Evolutionary conservation across 1,140 invertebrate genomes (phyloP), one percentile per base, ranked within the genome.

Genomic region (Ptiloglossa arizonensis): DNA sequence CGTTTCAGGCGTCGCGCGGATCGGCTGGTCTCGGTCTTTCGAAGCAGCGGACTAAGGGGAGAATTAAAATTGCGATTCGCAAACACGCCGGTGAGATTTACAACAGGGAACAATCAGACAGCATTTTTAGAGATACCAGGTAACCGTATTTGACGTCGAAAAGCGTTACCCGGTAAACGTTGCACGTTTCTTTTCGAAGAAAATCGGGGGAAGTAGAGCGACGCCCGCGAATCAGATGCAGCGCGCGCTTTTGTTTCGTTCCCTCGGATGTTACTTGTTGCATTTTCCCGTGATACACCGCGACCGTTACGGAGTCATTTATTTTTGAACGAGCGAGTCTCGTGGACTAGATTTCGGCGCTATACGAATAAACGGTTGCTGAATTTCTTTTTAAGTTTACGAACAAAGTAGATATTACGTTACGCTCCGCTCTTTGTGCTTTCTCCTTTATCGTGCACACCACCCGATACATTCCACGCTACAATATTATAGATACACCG

Each of bases 241-340:
- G 35, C 60, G 35, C 71, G 72, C 72, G 50, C 46, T 67, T 74
- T 76, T 57, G 52, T 76, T 46, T 50, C n/a, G 13, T 44, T 27
- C n/a, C 5, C 52, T 66, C 35, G 50, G 13, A 48, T 59, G 54
- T 59, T 69, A 76, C 73, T 76, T 76, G 73, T 76, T 76, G 73
- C 73, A 69, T 60, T 76, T 76, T 66, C 54, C n/a, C 19, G 19
- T 2, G 0, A n/a, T 15, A 6, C 15, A 15, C 9, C 15, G 35
- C 11, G 4, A 3, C 9, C 11, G 15, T 56, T 29, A 3, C 13
- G 17, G 17, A 38, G 5, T n/a, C 22, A 15, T 29, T n/a, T 24
- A 15, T 32, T 73, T 63, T 54, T 15, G 17, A 63, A 52, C 32
- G 6, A 9, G 3, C 22, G 24, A 3, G 50, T 11, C 2, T 8